These are phyloP conservation scores for Channa argus DNA, from an alignment of 2,113 vertebrate genomes.

Conservation along the genomic window DNA sequence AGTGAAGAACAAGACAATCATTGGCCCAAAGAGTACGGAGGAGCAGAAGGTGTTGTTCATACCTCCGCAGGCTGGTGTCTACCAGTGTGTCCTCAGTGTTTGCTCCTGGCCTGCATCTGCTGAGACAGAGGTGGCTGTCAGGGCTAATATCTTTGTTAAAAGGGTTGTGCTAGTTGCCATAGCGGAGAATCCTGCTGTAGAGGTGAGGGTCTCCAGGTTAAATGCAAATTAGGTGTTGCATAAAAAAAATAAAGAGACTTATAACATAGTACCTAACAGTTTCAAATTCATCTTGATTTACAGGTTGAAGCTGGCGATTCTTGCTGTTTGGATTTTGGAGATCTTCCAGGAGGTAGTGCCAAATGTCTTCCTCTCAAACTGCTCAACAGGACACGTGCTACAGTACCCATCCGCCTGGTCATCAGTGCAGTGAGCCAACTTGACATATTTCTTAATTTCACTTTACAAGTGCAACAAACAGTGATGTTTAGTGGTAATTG, in stretches of 20 bases:
- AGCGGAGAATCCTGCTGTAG: conserved; percentile 89
- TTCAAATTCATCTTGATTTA: conserved; percentile 17
- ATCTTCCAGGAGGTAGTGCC: conserved; percentile 87
- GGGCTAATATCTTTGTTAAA: conserved; percentile 88
- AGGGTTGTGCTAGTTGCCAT: conserved; percentile 90
- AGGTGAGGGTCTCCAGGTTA: conserved; percentile 80
- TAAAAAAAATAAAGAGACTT: neutral
- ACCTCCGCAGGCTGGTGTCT: conserved; percentile 88
- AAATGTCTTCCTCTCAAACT: conserved; percentile 91
- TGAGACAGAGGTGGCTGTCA: conserved; percentile 83
- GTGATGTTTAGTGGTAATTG: conserved; percentile 7
- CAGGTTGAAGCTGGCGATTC: conserved; percentile 88
- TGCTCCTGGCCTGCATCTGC: conserved; percentile 93
- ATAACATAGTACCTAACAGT: neutral
- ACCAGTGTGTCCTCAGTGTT: conserved; percentile 90
- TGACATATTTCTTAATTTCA: neutral
- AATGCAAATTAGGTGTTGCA: neutral
- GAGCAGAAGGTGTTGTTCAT: conserved; percentile 94
- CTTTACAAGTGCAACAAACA: neutral
- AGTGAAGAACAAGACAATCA: conserved; percentile 93
- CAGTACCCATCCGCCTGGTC: conserved; percentile 91
- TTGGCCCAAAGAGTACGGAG: conserved; percentile 90
- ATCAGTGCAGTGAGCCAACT: conserved; percentile 92
- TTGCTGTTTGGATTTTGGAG: conserved; percentile 91
- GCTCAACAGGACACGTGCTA: conserved; percentile 89